Conservation (phyloP, 2,888 invertebrate species). For the Lasioglossum calceatum region DNA sequence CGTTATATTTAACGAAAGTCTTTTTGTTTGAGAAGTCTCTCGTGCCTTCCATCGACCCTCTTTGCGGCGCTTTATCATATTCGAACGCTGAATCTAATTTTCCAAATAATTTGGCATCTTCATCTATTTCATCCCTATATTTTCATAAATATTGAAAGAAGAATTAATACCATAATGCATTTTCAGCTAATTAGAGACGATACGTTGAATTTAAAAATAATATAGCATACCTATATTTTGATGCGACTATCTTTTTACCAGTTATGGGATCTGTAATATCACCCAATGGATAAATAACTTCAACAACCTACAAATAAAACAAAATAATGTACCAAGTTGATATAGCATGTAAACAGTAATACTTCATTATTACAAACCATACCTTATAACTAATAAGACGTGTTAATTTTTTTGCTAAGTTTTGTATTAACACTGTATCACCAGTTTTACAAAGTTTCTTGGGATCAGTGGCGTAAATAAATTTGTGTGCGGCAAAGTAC, state of each 20-base stretch:
- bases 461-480: slow-evolving; percentile 92
- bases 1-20: slow-evolving; percentile 92
- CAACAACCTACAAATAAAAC: slow-evolving; percentile 85
- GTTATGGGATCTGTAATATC: slow-evolving; percentile 95
- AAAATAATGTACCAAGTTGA: neutral
- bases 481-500: slow-evolving; percentile 92
- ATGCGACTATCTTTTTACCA: slow-evolving; percentile 91
- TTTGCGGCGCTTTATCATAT: slow-evolving; percentile 90
- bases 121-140: slow-evolving; percentile 89
- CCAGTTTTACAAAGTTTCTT: slow-evolving; percentile 91
- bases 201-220: neutral
- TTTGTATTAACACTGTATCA: slow-evolving; percentile 92
- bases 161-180: slow-evolving; percentile 10
- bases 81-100: slow-evolving; percentile 89
- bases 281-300: slow-evolving; percentile 92
- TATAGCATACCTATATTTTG: slow-evolving; percentile 86
- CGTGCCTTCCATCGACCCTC: slow-evolving; percentile 93
- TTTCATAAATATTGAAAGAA: slow-evolving; percentile 30
- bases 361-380: slow-evolving; percentile 17
- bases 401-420: slow-evolving; percentile 90
- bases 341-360: neutral
- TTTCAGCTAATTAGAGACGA: neutral
- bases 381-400: slow-evolving; percentile 91
- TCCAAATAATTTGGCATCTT: slow-evolving; percentile 89
- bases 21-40: slow-evolving; percentile 93